These are phyloP conservation scores for Timandra comae DNA, from an alignment of 2,888 invertebrate species.

Conservation along the genomic window DNA sequence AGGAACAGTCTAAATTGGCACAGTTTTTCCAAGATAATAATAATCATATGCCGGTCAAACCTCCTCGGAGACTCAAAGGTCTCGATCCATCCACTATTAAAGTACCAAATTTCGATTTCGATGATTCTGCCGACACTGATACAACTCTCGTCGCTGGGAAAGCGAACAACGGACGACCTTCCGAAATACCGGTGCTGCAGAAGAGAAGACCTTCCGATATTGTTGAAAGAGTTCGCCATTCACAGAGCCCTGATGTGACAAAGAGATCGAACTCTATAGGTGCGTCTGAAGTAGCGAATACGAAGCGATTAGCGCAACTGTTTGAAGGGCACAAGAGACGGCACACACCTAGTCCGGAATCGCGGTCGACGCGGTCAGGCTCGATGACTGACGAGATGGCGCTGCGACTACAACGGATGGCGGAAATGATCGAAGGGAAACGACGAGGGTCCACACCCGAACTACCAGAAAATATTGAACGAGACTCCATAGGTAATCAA, in stretches of 20 bases:
- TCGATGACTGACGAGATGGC: slow-evolving; percentile 48
- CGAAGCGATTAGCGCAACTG: slow-evolving; percentile 49
- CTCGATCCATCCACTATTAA: slow-evolving; percentile 41
- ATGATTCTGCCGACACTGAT: slow-evolving; percentile 51
- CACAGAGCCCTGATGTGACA: slow-evolving; percentile 41
- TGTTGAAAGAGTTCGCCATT: slow-evolving; percentile 30
- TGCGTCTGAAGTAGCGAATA: slow-evolving; percentile 40
- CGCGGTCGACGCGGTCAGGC: slow-evolving; percentile 34
- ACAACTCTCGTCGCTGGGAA: slow-evolving; percentile 35
- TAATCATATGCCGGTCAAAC: slow-evolving; percentile 33
- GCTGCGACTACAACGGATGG: slow-evolving; percentile 50
- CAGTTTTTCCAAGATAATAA: slow-evolving; percentile 41
- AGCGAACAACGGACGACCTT: slow-evolving; percentile 10
- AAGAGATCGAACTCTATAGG: slow-evolving; percentile 51
- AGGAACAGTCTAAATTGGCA: slow-evolving; percentile 30
- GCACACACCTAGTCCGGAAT: slow-evolving; percentile 47
- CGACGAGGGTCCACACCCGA: slow-evolving; percentile 40
- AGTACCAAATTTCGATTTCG: slow-evolving; percentile 36
- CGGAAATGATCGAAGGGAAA: slow-evolving; percentile 58
- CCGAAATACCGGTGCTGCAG: slow-evolving; percentile 22
- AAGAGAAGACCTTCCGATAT: slow-evolving; percentile 41
- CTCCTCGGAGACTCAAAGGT: slow-evolving; percentile 51
- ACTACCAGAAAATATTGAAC: slow-evolving; percentile 24
- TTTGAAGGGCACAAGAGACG: slow-evolving; percentile 49
- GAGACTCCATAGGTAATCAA: slow-evolving; percentile 44